phyloP scores from a whole-genome alignment of 2,888 invertebrate species.

The Idaea straminata region DNA sequence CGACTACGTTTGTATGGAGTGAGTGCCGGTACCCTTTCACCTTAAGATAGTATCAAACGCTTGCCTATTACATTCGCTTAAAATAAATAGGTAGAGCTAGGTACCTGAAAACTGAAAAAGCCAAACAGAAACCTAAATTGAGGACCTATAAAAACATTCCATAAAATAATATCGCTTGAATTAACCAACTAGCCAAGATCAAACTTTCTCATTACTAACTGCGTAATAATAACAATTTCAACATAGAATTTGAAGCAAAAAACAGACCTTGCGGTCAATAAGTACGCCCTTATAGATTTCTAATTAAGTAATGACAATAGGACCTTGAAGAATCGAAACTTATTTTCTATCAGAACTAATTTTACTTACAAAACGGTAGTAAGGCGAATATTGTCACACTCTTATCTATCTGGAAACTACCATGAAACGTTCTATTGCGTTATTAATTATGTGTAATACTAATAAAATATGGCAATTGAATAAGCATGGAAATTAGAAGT shows the following conservation, averaged over 20 bases:
- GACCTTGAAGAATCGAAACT: constrained; percentile 47
- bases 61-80: no score
- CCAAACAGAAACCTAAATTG: neutral
- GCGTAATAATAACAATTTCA: constrained; percentile 46
- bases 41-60: no score
- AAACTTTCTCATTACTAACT: constrained; percentile 39
- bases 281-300: constrained; percentile 71
- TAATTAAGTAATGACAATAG: constrained; percentile 46
- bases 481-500: neutral
- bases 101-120: neutral
- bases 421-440: constrained; percentile 10
- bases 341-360: constrained; percentile 22
- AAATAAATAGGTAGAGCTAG: no score
- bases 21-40: no score
- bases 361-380: constrained; percentile 17
- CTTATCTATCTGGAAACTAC: constrained; percentile 15
- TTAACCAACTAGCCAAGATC: constrained; percentile 24
- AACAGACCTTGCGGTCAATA: constrained; percentile 60
- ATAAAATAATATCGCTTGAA: neutral
- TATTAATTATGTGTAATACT: constrained; percentile 8
- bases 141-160: neutral
- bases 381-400: constrained; percentile 18
- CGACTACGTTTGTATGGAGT: no score
- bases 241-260: constrained; percentile 51
- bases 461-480: neutral